Evolutionary conservation across 2,888 invertebrate species (phyloP), one percentile per base, ranked within the genome.

Genomic region (Xylota sylvarum): DNA sequence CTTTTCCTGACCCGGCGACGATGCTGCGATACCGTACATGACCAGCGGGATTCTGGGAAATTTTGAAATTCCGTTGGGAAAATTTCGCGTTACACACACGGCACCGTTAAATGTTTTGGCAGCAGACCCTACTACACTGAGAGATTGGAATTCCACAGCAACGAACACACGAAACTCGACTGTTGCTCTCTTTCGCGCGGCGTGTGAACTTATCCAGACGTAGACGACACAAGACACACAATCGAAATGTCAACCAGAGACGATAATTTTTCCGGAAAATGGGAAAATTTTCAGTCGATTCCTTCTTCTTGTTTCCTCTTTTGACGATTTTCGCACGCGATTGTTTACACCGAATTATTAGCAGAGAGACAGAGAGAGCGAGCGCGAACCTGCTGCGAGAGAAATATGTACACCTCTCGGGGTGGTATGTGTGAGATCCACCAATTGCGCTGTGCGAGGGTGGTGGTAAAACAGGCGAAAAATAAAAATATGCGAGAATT

Each of bases 301-400:
- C 35, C 37, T 7, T 37, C 9, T 56, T 56, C 40, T 19, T 58
- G 62, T 64, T 64, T 65, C 43, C 58, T 77, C 56, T 69, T 82
- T 56, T 32, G 37, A 10, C 10, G 46, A 74, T 74, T 74, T 81
- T 81, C 74, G 81, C 81, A 81, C 67, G 74, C 73, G 74, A 73
- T 81, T 81, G 81, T 81, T 82, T 86, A 86, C 86, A 77, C 67
- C 73, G 77, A 82, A 74, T 69, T 19, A 7, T 43, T 64, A 37
- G 56, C 48, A 56, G 73, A 62, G 55, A 40, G 32, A 67, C 50
- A 58, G 67, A 52, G 32, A 43, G 43, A 43, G n/a, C 14, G 37
- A 5, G 32, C 32, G 32, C 32, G 73, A 79, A 84, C 65, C 60
- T 70, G 80, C 58, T 14, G 46, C 37, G 69, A 65, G 37, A 65